Percentiles rank a stretch among this genome's conserved stretches.
Evolutionary conservation across 1,140 invertebrate species (phyloP).

Genomic region (Drosophila varians): DNA sequence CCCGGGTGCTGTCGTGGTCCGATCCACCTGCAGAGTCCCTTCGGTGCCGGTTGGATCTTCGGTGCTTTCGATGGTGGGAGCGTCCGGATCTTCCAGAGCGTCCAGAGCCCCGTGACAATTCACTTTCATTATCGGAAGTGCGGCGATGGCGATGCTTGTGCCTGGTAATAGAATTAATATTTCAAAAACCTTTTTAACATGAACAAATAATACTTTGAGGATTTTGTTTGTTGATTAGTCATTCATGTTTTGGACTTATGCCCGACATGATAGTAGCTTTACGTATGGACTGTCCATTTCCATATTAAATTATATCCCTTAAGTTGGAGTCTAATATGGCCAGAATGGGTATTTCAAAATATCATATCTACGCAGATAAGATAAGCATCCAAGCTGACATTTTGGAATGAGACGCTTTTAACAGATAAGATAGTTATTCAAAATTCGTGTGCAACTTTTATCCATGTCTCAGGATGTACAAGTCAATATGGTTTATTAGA

Average conservation of each 20-base stretch:
- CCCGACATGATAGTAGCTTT: background rate
- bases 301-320: background rate
- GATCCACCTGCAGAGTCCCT: slow-evolving; percentile 85
- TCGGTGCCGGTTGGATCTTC: slow-evolving; percentile 86
- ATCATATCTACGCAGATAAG: background rate
- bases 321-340: background rate
- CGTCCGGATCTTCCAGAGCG: slow-evolving; percentile 89
- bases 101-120: slow-evolving; percentile 91
- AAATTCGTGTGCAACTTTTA: background rate
- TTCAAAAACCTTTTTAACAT: background rate
- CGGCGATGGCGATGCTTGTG: slow-evolving; percentile 91
- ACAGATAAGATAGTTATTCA: slow-evolving; percentile 1
- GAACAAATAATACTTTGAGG: background rate
- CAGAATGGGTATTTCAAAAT: too few relatives aligned
- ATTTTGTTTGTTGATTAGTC: background rate
- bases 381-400: background rate
- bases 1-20: slow-evolving; percentile 84
- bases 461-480: slow-evolving; percentile 1
- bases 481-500: background rate
- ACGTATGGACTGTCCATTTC: background rate
- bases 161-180: slow-evolving; percentile 75
- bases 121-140: slow-evolving; percentile 94
- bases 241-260: background rate
- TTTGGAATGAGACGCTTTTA: slow-evolving; percentile 1
- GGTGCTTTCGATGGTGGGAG: slow-evolving; percentile 87